phyloP scores from a whole-genome alignment of 2,797 vertebrate genomes.

The Enteromius trimaculatus region DNA sequence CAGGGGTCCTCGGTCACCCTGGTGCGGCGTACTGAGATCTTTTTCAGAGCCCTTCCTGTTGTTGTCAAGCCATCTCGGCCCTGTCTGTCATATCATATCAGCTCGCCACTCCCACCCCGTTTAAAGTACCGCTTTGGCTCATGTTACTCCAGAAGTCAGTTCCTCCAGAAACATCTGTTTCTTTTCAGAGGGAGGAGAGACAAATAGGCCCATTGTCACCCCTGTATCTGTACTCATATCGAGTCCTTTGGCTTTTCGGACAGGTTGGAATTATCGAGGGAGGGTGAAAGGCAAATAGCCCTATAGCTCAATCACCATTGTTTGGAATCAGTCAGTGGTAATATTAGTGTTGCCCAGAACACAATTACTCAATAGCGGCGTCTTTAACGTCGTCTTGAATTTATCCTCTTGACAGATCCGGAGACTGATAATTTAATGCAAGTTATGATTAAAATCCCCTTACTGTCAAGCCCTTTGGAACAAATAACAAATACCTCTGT shows the following conservation, averaged over 20 bases:
- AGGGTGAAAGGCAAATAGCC: slow-evolving; percentile 61
- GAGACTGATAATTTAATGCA: slow-evolving; percentile 93
- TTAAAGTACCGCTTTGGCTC: slow-evolving; percentile 62
- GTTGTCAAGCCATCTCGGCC: slow-evolving; percentile 52
- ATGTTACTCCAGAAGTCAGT: slow-evolving; percentile 60
- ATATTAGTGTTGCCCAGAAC: slow-evolving; percentile 87
- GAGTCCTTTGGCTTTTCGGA: slow-evolving; percentile 62
- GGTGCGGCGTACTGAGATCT: slow-evolving; percentile 49
- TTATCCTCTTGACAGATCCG: slow-evolving; percentile 88
- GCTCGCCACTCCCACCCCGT: slow-evolving; percentile 57
- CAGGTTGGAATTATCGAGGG: slow-evolving; percentile 67
- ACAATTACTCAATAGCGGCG: slow-evolving; percentile 90
- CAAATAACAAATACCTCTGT: slow-evolving; percentile 92
- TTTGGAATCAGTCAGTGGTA: slow-evolving; percentile 73
- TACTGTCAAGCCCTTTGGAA: slow-evolving; percentile 90
- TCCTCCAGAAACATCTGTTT: slow-evolving; percentile 66
- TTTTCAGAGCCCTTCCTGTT: slow-evolving; percentile 50
- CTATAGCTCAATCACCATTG: slow-evolving; percentile 67
- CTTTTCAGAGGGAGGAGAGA: slow-evolving; percentile 64
- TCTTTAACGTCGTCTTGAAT: slow-evolving; percentile 88
- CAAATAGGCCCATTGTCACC: slow-evolving; percentile 65
- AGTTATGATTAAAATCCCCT: slow-evolving; percentile 95
- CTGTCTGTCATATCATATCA: slow-evolving; percentile 65
- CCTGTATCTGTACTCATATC: slow-evolving; percentile 65
- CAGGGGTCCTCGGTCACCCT: slow-evolving; percentile 12